phyloP scores from a whole-genome alignment of 2,797 vertebrate species.

The Lagorchestes hirsutus region DNA sequence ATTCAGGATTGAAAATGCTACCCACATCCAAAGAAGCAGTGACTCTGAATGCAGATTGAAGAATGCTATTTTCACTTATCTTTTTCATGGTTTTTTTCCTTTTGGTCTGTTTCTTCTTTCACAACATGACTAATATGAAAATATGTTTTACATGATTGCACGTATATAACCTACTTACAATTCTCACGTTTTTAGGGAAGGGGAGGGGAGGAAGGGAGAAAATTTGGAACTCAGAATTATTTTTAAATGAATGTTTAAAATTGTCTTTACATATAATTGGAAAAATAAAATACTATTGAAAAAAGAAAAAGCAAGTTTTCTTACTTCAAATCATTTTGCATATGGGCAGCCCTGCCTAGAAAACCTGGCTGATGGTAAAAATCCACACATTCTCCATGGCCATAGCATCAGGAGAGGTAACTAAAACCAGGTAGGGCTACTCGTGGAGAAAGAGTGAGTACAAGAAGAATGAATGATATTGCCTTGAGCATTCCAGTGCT shows the following conservation, averaged over 20 bases:
- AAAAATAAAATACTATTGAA: background rate
- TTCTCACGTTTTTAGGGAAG: too few relatives aligned
- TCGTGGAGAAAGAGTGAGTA: background rate
- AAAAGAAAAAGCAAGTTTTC: background rate
- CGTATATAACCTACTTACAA: too few relatives aligned
- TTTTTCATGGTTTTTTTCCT: background rate
- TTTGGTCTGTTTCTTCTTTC: background rate
- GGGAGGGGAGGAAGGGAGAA: too few relatives aligned
- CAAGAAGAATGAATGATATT: background rate
- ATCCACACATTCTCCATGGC: background rate
- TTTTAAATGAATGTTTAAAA: too few relatives aligned
- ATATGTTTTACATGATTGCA: too few relatives aligned
- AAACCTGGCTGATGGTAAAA: background rate
- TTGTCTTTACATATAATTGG: background rate
- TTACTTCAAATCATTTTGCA: background rate
- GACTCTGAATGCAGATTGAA: background rate
- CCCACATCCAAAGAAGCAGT: too few relatives aligned
- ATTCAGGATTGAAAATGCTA: background rate
- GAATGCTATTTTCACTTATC: background rate
- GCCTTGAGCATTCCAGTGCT: background rate
- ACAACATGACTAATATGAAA: background rate
- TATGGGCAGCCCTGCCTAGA: background rate
- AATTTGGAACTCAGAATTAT: too few relatives aligned
- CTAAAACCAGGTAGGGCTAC: background rate
- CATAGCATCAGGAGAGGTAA: background rate